A percentile compares a stretch with the other conserved stretches of the same genome.
Conservation (phyloP, 2,888 invertebrate genomes). For the Liodrosophila aerea region DNA sequence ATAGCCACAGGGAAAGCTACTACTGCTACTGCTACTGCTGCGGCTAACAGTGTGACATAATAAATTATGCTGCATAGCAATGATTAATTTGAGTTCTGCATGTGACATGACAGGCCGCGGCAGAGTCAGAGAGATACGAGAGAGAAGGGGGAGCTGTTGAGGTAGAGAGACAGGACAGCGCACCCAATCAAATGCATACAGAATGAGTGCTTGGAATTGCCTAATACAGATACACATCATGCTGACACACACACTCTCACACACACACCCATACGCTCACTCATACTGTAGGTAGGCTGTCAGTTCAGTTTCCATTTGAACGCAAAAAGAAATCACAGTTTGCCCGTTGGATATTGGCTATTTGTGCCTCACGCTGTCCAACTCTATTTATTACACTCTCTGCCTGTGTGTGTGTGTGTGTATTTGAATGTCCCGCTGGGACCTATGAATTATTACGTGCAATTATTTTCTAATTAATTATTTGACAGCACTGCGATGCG, state of each 20-base stretch:
- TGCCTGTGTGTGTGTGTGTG: constrained; percentile 17
- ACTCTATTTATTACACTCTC: constrained; percentile 9
- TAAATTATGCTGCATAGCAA: constrained; percentile 76
- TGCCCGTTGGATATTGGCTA: constrained; percentile 38
- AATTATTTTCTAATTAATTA: constrained; percentile 78
- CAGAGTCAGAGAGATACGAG: no score
- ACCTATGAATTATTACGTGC: constrained; percentile 74
- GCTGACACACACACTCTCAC: constrained; percentile 8
- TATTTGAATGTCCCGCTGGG: constrained; percentile 53
- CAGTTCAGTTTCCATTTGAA: constrained; percentile 23
- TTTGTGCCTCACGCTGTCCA: constrained; percentile 30
- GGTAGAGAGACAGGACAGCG: constrained; percentile 31
- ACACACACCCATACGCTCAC: constrained; percentile 1
- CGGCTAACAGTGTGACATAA: constrained; percentile 71
- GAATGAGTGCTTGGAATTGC: constrained; percentile 62
- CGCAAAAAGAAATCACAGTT: constrained; percentile 57
- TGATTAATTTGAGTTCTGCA: constrained; percentile 73
- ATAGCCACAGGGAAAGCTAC: neutral
- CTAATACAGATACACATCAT: constrained; percentile 17
- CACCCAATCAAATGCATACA: constrained; percentile 70
- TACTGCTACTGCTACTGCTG: constrained; percentile 20
- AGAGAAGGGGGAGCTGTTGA: constrained; percentile 41
- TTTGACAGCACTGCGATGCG: constrained; percentile 65
- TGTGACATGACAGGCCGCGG: constrained; percentile 62
- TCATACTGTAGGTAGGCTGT: constrained; percentile 2